phyloP scores from a whole-genome alignment of 2,113 vertebrate species.

The Boulengeromyrus knoepffleri region DNA sequence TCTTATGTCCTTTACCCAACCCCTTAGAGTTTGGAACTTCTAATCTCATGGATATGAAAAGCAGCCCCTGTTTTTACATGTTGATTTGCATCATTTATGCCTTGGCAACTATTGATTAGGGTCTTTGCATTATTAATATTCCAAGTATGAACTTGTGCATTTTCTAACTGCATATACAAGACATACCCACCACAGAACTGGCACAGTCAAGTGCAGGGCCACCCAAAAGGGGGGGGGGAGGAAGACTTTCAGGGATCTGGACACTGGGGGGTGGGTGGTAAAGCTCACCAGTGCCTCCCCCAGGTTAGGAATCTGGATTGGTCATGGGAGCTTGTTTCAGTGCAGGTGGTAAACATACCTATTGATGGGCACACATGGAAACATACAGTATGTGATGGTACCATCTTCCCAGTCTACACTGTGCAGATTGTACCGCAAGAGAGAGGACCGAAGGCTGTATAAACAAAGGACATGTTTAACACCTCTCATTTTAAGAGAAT shows the following conservation, averaged over 20 bases:
- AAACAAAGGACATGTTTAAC: not conserved
- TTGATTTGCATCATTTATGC: not conserved
- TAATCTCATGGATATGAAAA: not conserved
- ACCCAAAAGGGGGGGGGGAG: not conserved
- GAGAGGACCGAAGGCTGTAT: not conserved
- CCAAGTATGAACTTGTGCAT: not conserved
- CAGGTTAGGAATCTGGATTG: not conserved
- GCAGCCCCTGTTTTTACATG: not conserved
- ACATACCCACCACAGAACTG: not conserved
- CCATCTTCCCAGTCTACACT: not conserved
- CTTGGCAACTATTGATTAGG: not conserved
- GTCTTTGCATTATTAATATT: not conserved
- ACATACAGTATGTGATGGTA: not conserved
- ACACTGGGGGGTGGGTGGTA: not conserved
- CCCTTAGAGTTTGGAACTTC: not conserved
- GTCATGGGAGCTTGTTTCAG: not conserved
- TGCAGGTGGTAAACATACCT: not conserved
- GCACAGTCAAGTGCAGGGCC: not conserved
- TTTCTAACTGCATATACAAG: not conserved
- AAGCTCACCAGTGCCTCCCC: not conserved
- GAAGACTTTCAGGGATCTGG: not conserved
- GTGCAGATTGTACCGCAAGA: not conserved
- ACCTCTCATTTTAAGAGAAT: not conserved
- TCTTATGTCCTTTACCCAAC: not conserved
- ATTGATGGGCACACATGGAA: not conserved